These are phyloP conservation scores for Podarcis lilfordi DNA, from an alignment of 2,797 vertebrate species.

Conservation along the genomic window DNA sequence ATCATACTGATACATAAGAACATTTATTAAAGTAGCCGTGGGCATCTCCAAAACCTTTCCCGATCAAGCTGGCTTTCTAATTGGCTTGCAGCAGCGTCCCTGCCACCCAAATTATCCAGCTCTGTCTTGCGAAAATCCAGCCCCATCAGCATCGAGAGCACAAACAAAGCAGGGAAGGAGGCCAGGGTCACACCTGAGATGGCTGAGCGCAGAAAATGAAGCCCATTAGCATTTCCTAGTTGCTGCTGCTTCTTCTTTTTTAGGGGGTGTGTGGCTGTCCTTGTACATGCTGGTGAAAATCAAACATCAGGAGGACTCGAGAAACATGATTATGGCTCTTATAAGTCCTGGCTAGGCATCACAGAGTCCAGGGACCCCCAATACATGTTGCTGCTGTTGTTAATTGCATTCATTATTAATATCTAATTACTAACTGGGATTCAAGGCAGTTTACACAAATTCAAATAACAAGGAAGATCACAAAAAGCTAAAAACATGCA, in stretches of 20 bases:
- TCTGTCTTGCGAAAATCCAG: conserved; percentile 65
- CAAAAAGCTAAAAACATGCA: no score
- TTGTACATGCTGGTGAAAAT: conserved; percentile 40
- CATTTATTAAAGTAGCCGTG: conserved; percentile 67
- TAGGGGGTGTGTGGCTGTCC: conserved; percentile 6
- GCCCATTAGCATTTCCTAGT: conserved; percentile 71
- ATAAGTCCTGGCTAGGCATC: no score
- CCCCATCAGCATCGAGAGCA: conserved; percentile 63
- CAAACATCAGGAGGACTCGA: conserved; percentile 52
- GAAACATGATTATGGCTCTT: conserved; percentile 57
- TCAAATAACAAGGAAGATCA: no score
- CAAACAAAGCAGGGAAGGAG: conserved; percentile 53
- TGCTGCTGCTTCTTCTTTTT: conserved; percentile 1
- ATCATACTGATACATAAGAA: conserved; percentile 62
- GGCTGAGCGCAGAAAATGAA: conserved; percentile 65
- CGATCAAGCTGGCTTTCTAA: conserved; percentile 68
- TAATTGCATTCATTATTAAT: no score
- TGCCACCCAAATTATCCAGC: conserved; percentile 55
- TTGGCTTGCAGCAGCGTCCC: conserved; percentile 58
- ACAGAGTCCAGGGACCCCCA: no score
- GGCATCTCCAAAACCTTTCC: conserved; percentile 56
- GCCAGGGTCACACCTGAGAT: conserved; percentile 53
- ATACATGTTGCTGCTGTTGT: background rate
- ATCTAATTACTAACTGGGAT: no score
- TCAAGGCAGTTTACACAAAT: no score